phyloP scores from a whole-genome alignment of 2,113 vertebrate species.

The Bubo scandiacus region DNA sequence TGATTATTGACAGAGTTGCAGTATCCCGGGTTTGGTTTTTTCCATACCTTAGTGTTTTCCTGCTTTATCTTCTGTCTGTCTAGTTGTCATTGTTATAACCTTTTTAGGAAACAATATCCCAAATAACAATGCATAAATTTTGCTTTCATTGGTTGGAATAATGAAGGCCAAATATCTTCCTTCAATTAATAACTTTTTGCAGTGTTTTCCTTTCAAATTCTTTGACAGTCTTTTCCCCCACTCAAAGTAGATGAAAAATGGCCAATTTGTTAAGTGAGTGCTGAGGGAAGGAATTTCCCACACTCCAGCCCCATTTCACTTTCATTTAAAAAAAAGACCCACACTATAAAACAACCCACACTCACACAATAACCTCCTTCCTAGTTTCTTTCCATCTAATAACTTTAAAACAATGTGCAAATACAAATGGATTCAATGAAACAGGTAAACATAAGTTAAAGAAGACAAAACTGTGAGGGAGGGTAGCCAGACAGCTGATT shows the following conservation, averaged over 20 bases:
- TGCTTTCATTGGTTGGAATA: neutral
- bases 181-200: conserved; percentile 37
- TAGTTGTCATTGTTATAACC: neutral
- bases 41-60: conserved; percentile 3
- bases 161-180: conserved; percentile 30
- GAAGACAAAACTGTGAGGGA: neutral
- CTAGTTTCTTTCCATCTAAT: neutral
- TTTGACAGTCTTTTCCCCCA: neutral
- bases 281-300: conserved; percentile 46
- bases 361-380: neutral
- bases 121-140: conserved; percentile 1
- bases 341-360: neutral
- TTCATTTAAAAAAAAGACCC: neutral
- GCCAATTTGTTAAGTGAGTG: conserved; percentile 1
- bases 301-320: conserved; percentile 17
- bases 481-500: neutral
- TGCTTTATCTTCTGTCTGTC: conserved; percentile 14
- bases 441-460: neutral
- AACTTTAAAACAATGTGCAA: neutral
- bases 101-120: conserved; percentile 37
- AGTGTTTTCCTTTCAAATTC: conserved; percentile 36
- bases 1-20: neutral
- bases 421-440: neutral
- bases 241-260: conserved; percentile 19
- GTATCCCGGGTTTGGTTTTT: neutral